phyloP scores from a whole-genome alignment of 2,113 vertebrate genomes.

The Salvator merianae region DNA sequence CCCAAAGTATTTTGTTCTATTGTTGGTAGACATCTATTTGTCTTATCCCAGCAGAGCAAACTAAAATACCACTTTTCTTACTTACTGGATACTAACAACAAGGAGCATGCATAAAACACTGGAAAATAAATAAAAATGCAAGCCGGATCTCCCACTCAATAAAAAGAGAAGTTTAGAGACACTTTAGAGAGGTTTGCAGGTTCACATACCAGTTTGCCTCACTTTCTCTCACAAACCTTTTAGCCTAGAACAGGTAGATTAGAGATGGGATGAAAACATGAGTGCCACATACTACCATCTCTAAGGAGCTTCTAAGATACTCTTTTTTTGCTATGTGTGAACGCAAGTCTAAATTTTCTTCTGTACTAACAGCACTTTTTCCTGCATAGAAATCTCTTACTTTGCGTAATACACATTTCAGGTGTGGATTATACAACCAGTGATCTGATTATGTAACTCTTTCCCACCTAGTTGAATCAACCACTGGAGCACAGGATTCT shows the following conservation, averaged over 20 bases:
- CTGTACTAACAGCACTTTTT: background rate
- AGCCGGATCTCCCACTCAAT: background rate
- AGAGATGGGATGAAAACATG: too few relatives aligned
- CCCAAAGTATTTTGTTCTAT: background rate
- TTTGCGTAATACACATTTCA: background rate
- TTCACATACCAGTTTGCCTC: too few relatives aligned
- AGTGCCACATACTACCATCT: too few relatives aligned
- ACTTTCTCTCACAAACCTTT: too few relatives aligned
- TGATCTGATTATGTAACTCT: too few relatives aligned
- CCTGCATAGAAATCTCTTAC: background rate
- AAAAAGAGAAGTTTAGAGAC: background rate
- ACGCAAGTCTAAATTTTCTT: background rate
- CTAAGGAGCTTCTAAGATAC: too few relatives aligned
- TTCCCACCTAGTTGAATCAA: too few relatives aligned
- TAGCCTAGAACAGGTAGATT: too few relatives aligned
- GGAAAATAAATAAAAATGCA: background rate
- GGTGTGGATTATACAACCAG: too few relatives aligned
- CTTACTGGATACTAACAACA: conserved; percentile 2
- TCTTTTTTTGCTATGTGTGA: too few relatives aligned
- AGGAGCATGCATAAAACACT: background rate
- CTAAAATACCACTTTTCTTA: background rate
- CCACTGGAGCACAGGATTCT: too few relatives aligned
- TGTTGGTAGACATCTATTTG: background rate
- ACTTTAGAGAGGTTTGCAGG: too few relatives aligned
- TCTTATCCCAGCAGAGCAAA: background rate